A percentile compares a stretch with the other conserved stretches of the same genome.
Evolutionary conservation across 2,797 vertebrate genomes (phyloP).

Genomic region (Gambusia yucatana): DNA sequence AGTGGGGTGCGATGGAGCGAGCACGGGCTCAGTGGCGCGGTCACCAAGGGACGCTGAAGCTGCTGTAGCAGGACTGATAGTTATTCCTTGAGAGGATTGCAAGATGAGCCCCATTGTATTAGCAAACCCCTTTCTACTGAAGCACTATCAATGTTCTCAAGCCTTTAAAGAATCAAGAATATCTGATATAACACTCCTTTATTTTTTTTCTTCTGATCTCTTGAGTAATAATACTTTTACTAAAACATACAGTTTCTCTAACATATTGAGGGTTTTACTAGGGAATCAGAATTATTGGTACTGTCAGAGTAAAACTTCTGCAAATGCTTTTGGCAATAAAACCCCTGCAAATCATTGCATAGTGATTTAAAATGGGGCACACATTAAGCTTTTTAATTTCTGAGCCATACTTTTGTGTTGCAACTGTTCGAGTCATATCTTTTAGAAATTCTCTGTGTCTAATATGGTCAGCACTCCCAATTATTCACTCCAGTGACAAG

Average conservation of each 20-base stretch:
- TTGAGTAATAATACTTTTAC: constrained; percentile 3
- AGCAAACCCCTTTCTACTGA: constrained; percentile 72
- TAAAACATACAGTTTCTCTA: constrained; percentile 17
- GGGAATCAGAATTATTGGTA: constrained; percentile 44
- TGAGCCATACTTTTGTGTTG: constrained; percentile 85
- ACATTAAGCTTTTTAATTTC: constrained; percentile 97
- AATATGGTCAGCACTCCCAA: constrained; percentile 88
- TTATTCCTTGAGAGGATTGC: constrained; percentile 87
- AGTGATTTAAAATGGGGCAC: constrained; percentile 84
- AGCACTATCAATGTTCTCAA: constrained; percentile 65
- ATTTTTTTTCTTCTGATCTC: neutral
- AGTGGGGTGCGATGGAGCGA: constrained; percentile 85
- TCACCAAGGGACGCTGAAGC: constrained; percentile 86
- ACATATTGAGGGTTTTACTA: constrained; percentile 31
- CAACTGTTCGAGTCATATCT: constrained; percentile 79
- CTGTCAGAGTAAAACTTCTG: constrained; percentile 65
- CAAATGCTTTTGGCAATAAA: constrained; percentile 64
- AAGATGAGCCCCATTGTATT: constrained; percentile 86
- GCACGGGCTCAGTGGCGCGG: constrained; percentile 85
- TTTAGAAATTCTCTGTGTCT: constrained; percentile 81
- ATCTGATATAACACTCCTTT: constrained; percentile 4
- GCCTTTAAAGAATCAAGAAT: constrained; percentile 53
- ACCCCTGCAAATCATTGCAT: constrained; percentile 70
- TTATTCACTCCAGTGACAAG: constrained; percentile 88
- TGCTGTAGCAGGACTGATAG: constrained; percentile 87